Base-by-base conservation (phyloP, 2,888 invertebrate genomes). In the Metallyticus violacea region DNA sequence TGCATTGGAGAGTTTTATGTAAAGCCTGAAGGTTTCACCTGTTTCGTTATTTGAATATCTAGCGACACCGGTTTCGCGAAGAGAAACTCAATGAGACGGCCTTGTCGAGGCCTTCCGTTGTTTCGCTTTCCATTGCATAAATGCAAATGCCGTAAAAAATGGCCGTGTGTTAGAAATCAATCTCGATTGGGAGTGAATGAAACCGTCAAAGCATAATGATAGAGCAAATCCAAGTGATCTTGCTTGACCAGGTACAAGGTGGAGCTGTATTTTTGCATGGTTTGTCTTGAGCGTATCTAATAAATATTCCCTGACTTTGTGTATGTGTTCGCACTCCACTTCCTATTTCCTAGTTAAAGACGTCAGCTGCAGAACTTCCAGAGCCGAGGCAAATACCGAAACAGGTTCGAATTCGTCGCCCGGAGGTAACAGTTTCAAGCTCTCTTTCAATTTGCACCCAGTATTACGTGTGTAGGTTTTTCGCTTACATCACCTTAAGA, bases 301-400 rank as follows among this genome's bases (percentile, higher is more conserved):
- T 62, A 15, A 62, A 62, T 62, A 62, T 15, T 62, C 22, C 40
- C 40, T 15, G n/a, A n/a, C n/a, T n/a, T n/a, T 78, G 78, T 78
- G 25, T 78, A 78, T 7, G 78, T 78, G 26, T n/a, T 25, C n/a
- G 28, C 28, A 28, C n/a, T 80, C 27, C 79, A 28, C n/a, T 80
- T 80, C 79, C 79, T 80, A 28, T 28, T 80, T 80, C 79, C 79
- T 80, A 80, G 79, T 80, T 80, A 80, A n/a, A 80, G 9, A 80
- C 79, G 28, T 22, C 27, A 4, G n/a, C 27, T 29, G 79, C 28
- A 80, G 22, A 28, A 28, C 28, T 80, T 79, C 28, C 28, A 80
- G 78, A 26, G 26, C 25, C 9, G 26, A 78, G 29, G 27, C 22
- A 4, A 79, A 79, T 28, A 22, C 28, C 28, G n/a, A 80, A 28